A percentile compares a stretch with the other conserved stretches of the same genome.
Conservation (phyloP, 2,113 vertebrate species). For the Nothobranchius kuhntae region DNA sequence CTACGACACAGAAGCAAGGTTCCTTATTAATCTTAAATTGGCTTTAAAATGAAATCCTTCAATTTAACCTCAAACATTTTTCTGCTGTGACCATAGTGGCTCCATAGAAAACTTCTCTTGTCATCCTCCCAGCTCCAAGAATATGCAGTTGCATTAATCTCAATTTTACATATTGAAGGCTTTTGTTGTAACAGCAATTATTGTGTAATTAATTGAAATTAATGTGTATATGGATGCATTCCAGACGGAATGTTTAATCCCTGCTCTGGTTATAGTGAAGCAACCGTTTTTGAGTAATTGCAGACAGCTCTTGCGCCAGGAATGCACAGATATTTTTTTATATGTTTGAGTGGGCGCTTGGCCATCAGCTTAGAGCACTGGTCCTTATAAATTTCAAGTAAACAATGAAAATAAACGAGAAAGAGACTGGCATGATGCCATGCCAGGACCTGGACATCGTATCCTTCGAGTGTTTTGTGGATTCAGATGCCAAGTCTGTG, state of each 20-base stretch:
- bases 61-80: slow-evolving; percentile 11
- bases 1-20: not conserved
- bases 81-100: slow-evolving; percentile 15
- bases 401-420: slow-evolving; percentile 27
- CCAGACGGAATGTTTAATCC: slow-evolving; percentile 51
- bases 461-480: slow-evolving; percentile 31
- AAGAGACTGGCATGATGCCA: slow-evolving; percentile 20
- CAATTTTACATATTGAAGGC: slow-evolving; percentile 46
- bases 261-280: slow-evolving; percentile 31
- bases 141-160: slow-evolving; percentile 39
- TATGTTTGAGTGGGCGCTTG: slow-evolving; percentile 8
- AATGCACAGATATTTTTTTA: slow-evolving; percentile 31
- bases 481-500: slow-evolving; percentile 29
- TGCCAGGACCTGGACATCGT: slow-evolving; percentile 46
- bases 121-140: slow-evolving; percentile 37
- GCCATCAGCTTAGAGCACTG: slow-evolving; percentile 19
- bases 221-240: slow-evolving; percentile 28
- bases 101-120: slow-evolving; percentile 27
- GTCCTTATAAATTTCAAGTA: slow-evolving; percentile 25
- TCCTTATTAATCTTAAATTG: slow-evolving; percentile 4
- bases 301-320: slow-evolving; percentile 22
- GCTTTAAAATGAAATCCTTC: slow-evolving; percentile 3
- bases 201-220: slow-evolving; percentile 43
- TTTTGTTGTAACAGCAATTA: slow-evolving; percentile 50
- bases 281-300: slow-evolving; percentile 43